Evolutionary conservation across 2,888 invertebrate species (phyloP).

Genomic region (Nebria salina): DNA sequence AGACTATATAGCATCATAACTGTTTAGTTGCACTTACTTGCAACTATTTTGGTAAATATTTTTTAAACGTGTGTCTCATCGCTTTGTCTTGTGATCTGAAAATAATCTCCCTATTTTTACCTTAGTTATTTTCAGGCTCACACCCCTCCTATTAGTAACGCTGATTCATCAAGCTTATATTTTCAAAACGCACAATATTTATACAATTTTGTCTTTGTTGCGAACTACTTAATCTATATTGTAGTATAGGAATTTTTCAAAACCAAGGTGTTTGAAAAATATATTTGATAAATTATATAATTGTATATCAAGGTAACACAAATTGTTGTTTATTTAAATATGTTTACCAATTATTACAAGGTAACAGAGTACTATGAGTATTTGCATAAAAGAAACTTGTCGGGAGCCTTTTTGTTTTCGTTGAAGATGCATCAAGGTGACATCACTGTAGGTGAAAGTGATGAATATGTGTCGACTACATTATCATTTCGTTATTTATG

Average conservation of each 20-base stretch:
- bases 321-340: not conserved
- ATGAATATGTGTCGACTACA: conserved; percentile 37
- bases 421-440: conserved; percentile 44
- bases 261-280: not conserved
- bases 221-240: not conserved
- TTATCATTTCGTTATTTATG: conserved; percentile 39
- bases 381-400: conserved; percentile 43
- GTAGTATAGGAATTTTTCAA: not conserved
- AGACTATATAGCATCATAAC: too few relatives aligned
- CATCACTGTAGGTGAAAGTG: conserved; percentile 42
- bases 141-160: conserved; percentile 24
- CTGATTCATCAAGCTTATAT: not conserved
- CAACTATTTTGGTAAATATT: not conserved
- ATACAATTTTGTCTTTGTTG: not conserved
- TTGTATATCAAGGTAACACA: conserved; percentile 3
- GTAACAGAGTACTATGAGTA: conserved; percentile 32
- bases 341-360: conserved; percentile 38
- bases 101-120: conserved; percentile 44
- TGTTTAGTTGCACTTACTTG: not conserved
- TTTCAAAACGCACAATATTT: not conserved
- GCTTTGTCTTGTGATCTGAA: conserved; percentile 42
- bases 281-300: not conserved
- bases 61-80: conserved; percentile 27
- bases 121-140: conserved; percentile 37
- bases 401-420: conserved; percentile 17